Evolutionary conservation across 2,797 vertebrate genomes (phyloP), one percentile per base, ranked within the genome.

Genomic region (Sebastes iracundus): DNA sequence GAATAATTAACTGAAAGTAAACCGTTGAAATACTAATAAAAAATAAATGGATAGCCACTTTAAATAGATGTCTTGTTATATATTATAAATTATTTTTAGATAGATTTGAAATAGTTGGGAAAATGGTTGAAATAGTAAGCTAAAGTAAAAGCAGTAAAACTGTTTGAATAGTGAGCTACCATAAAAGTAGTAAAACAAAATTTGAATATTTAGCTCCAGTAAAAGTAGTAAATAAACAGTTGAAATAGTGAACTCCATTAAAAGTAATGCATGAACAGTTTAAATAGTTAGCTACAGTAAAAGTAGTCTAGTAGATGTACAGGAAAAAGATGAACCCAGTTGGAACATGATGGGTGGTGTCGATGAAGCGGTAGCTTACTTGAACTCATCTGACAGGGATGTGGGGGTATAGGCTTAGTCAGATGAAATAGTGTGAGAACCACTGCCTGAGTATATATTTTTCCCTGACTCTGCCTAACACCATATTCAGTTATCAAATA

Each of bases 401-500:
- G 11, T 35, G 38, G 4, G 0, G 14, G n/a, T 6, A 38, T 42
- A 28, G 49, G 20, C 20, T 18, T 53, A 5, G 9, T 67, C 7
- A 58, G 59, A 64, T 20, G 3, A 64, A 60, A 58, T 7, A 38
- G 10, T 20, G 61, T 52, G 10, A 11, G 23, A 63, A n/a, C 30
- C 32, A 12, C 52, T 55, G 28, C 13, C 63, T 22, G 7, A 1
- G 8, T 58, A 33, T 59, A 5, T 52, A 42, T 42, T 42, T 12
- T 75, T 11, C 52, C 58, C 46, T 12, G 3, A 32, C 75, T 83
- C 58, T 25, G 53, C 69, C 75, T 61, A 58, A 67, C 25, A 63
- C 35, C 55, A 12, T 25, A 46, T 64, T 82, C 64, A 33, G 60
- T 72, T 70, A 86, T 91, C 73, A 90, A 88, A 86, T 88, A 89